Conservation (phyloP, 1,140 invertebrate species). For the Cydia strobilella region DNA sequence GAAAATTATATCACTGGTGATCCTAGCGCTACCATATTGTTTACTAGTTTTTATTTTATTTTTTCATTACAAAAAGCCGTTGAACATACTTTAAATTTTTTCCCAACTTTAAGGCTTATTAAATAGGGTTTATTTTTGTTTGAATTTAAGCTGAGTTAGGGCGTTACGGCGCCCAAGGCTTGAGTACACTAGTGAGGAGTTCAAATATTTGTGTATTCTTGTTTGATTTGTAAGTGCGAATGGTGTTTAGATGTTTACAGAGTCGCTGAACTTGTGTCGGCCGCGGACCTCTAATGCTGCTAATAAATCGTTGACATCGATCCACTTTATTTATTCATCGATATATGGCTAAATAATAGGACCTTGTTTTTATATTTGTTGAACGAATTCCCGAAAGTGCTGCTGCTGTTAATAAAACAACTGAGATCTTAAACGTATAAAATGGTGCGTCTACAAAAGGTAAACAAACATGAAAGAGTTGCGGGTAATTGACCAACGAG, state of each 20-base stretch:
- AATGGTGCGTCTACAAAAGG: not conserved
- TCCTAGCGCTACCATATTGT: slow-evolving; percentile 68
- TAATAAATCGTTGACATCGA: slow-evolving; percentile 72
- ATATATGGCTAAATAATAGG: slow-evolving; percentile 17
- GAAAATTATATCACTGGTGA: slow-evolving; percentile 66
- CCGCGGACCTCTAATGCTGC: slow-evolving; percentile 63
- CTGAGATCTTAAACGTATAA: not conserved
- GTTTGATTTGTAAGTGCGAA: slow-evolving; percentile 78
- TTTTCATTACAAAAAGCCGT: slow-evolving; percentile 41
- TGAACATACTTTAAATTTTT: slow-evolving; percentile 41
- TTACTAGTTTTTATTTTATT: slow-evolving; percentile 59
- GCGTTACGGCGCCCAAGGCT: slow-evolving; percentile 54
- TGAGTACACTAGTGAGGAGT: slow-evolving; percentile 59
- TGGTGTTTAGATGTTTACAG: slow-evolving; percentile 76
- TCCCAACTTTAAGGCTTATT: slow-evolving; percentile 45
- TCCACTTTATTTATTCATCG: slow-evolving; percentile 43
- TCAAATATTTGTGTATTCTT: slow-evolving; percentile 77
- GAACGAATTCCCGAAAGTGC: not conserved
- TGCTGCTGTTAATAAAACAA: not conserved
- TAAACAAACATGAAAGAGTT: not conserved
- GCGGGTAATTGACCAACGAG: not conserved
- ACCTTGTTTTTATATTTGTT: slow-evolving; percentile 19
- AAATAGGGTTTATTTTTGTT: slow-evolving; percentile 56
- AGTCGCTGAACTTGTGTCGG: slow-evolving; percentile 71
- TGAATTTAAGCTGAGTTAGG: slow-evolving; percentile 41